Base-by-base conservation (phyloP, 2,888 invertebrate species). In the Shargacucullia verbasci region DNA sequence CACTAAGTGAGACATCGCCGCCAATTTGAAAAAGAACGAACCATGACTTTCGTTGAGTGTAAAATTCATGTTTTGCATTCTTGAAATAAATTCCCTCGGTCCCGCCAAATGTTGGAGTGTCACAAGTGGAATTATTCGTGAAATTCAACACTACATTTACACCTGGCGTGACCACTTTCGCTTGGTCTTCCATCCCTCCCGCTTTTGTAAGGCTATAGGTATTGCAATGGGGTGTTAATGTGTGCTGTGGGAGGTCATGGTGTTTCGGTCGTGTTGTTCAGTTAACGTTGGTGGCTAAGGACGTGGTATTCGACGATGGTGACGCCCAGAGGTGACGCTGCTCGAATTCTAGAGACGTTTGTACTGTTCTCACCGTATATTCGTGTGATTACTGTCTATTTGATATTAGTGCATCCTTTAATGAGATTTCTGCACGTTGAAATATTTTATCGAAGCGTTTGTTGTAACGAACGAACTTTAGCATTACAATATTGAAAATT, bases 91-190 rank as follows among this genome's bases (percentile, higher is more conserved):
- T 80, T 81, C 79, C 70, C 65, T 65, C 61, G 71, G 80, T 76
- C 73, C 74, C 70, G 63, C 73, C 81, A 78, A 83, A 84, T 79
- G 80, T 77, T 73, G 78, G 82, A 81, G 81, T 85, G 82, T 82
- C 84, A 81, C 81, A 74, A 83, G 79, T 81, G 80, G 79, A 85
- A 86, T 86, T 85, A 87, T 85, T 86, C 81, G 81, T 82, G 85
- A 85, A 88, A 88, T 86, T 86, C 84, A 82, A 82, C 83, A 85
- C 85, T 85, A 82, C 81, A 82, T 84, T 88, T 81, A 83, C 85
- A 85, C 83, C 82, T 83, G 78, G 67, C 54, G 37, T 27, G 49
- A 35, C 84, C 75, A 81, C 43, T 65, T 53, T 60, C 45, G 10
- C 20, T 46, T 60, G 82, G 66, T 10, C 83, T 63, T 1, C 56